phyloP scores from a whole-genome alignment of 1,140 invertebrate species.

The Brachionus sp. region DNA sequence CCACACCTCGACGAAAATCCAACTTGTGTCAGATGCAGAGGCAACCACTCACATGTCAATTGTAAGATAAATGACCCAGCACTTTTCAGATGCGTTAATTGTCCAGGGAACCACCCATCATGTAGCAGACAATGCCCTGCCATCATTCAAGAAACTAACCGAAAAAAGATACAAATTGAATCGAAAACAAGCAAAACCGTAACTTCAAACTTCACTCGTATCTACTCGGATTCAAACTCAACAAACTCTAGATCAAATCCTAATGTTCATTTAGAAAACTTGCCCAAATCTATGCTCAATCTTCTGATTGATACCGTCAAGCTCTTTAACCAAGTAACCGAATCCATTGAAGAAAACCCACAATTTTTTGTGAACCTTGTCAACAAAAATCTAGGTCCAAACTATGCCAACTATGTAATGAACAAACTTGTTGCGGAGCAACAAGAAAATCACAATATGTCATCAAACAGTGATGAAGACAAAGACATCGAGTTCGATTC shows the following conservation, averaged over 20 bases:
- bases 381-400: background rate
- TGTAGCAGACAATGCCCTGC: background rate
- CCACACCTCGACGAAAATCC: no score
- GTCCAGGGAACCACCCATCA: background rate
- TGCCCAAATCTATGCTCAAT: background rate
- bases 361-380: background rate
- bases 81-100: background rate
- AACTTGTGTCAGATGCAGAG: background rate
- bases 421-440: background rate
- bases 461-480: conserved; percentile 4
- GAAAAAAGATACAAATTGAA: background rate
- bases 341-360: background rate
- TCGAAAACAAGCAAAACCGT: background rate
- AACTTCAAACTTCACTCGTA: background rate
- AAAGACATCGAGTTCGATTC: conserved; percentile 11
- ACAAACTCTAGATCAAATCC: conserved; percentile 1
- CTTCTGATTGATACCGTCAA: background rate
- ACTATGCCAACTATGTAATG: background rate
- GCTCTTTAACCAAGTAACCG: background rate
- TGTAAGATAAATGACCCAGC: background rate
- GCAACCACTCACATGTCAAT: background rate
- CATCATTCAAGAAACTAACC: background rate
- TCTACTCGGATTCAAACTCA: background rate
- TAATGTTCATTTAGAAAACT: conserved; percentile 10
- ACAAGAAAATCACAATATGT: conserved; percentile 18